phyloP scores from a whole-genome alignment of 92 coral and sea anemone species.

The Galaxea fascicularis region DNA sequence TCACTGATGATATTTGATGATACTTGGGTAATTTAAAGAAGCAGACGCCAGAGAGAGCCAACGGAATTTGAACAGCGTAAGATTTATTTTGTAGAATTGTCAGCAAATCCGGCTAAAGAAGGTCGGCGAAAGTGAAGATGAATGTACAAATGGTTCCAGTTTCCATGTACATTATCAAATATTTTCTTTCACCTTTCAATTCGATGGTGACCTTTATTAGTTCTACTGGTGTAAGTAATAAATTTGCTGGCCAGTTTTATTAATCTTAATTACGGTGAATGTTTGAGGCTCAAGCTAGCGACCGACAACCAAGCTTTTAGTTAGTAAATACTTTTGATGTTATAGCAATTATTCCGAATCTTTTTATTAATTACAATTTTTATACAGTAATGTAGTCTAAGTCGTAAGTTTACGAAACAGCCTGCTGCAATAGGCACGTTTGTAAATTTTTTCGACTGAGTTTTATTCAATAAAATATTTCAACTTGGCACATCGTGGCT shows the following conservation, averaged over 20 bases:
- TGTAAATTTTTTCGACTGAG: slow-evolving; percentile 18
- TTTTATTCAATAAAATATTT: slow-evolving; percentile 37
- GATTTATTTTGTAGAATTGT: too few species aligned
- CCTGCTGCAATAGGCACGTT: slow-evolving; percentile 16
- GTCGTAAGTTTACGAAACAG: slow-evolving; percentile 27
- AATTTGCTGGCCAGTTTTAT: too few species aligned
- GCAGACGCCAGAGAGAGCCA: too few species aligned
- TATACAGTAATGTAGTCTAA: slow-evolving; percentile 20
- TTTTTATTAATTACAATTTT: slow-evolving; percentile 29
- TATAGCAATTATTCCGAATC: slow-evolving; percentile 1
- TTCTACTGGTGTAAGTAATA: too few species aligned
- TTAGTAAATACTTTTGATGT: not conserved
- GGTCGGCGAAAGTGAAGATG: too few species aligned
- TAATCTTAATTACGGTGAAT: too few species aligned
- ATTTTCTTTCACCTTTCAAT: too few species aligned
- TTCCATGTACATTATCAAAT: too few species aligned
- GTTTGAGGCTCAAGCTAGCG: not conserved
- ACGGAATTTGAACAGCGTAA: too few species aligned
- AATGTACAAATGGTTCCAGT: too few species aligned
- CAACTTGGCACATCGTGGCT: not conserved
- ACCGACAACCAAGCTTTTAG: slow-evolving; percentile 11
- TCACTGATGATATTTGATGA: not conserved
- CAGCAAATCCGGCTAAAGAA: too few species aligned
- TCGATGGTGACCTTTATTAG: too few species aligned
- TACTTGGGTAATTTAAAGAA: not conserved